These are phyloP conservation scores for Nemapogon koenigi DNA, from an alignment of 2,888 invertebrate species.

Conservation along the genomic window DNA sequence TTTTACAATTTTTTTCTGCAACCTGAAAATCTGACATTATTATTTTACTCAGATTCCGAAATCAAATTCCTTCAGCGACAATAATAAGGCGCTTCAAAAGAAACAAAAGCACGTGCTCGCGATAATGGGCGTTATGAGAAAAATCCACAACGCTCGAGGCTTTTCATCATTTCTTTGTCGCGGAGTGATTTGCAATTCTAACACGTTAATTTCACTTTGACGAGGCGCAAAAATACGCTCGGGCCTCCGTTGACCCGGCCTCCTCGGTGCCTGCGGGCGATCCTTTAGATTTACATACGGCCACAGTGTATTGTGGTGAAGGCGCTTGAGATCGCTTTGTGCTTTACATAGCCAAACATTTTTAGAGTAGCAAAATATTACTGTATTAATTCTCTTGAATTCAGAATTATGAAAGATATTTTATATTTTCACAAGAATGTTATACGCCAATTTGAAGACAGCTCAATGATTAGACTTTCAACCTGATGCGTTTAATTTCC, in stretches of 20 bases:
- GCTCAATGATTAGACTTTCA: too few species aligned
- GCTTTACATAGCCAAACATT: too few species aligned
- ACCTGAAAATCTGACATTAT: too few species aligned
- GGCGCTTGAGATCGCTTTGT: neutral
- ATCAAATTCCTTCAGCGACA: constrained; percentile 32
- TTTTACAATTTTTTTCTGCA: too few species aligned
- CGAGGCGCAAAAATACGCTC: constrained; percentile 54
- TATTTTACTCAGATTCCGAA: constrained; percentile 17
- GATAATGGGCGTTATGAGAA: constrained; percentile 50
- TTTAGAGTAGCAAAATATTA: too few species aligned
- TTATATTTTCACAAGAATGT: too few species aligned
- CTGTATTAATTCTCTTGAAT: too few species aligned
- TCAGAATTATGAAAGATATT: too few species aligned
- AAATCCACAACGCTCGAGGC: constrained; percentile 41
- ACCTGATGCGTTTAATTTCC: too few species aligned
- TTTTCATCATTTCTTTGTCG: constrained; percentile 53
- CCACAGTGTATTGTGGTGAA: constrained; percentile 42
- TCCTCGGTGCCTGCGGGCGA: constrained; percentile 22
- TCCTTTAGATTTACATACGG: constrained; percentile 45
- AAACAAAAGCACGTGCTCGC: constrained; percentile 29
- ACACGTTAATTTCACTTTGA: constrained; percentile 61
- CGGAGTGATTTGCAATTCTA: constrained; percentile 59
- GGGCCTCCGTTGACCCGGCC: constrained; percentile 33
- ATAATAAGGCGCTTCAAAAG: constrained; percentile 30
- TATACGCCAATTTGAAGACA: too few species aligned